Conservation (phyloP, 2,888 invertebrate genomes). For the Spodoptera exigua region DNA sequence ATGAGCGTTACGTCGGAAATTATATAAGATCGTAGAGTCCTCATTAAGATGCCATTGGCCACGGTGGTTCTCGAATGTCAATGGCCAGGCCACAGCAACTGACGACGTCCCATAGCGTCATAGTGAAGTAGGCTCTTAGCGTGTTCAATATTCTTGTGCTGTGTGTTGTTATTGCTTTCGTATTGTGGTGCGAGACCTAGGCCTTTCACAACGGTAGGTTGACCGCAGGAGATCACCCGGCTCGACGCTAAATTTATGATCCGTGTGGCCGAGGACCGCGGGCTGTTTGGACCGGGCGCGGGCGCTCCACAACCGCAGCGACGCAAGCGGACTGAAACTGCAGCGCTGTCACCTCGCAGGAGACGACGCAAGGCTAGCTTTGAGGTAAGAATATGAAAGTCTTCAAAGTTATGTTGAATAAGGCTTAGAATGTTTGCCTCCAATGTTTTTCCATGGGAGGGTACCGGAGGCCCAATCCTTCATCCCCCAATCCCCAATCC, state of each 20-base stretch:
- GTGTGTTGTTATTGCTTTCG: conserved; percentile 2
- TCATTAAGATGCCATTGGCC: no score
- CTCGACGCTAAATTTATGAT: conserved; percentile 95
- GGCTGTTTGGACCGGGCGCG: conserved; percentile 91
- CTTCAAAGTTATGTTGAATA: no score
- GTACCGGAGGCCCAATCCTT: no score
- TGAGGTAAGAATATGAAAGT: conserved; percentile 67
- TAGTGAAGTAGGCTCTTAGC: no score
- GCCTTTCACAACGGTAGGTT: conserved; percentile 67
- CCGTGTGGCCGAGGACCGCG: conserved; percentile 94
- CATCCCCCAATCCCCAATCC: no score
- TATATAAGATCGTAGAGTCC: no score
- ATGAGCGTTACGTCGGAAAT: no score
- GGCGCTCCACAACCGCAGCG: conserved; percentile 77
- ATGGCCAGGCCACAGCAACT: no score
- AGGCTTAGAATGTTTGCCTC: no score
- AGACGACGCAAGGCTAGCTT: conserved; percentile 76
- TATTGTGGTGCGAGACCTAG: conserved; percentile 35
- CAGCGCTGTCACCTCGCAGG: conserved; percentile 74
- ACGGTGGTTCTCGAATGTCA: no score
- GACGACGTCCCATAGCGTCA: no score
- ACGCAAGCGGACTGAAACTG: conserved; percentile 68
- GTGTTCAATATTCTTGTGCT: neutral
- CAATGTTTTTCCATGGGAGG: no score
- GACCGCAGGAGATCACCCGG: conserved; percentile 91